Base-by-base conservation (phyloP, 92 coral and sea anemone genomes). In the Meandrina meandrites region DNA sequence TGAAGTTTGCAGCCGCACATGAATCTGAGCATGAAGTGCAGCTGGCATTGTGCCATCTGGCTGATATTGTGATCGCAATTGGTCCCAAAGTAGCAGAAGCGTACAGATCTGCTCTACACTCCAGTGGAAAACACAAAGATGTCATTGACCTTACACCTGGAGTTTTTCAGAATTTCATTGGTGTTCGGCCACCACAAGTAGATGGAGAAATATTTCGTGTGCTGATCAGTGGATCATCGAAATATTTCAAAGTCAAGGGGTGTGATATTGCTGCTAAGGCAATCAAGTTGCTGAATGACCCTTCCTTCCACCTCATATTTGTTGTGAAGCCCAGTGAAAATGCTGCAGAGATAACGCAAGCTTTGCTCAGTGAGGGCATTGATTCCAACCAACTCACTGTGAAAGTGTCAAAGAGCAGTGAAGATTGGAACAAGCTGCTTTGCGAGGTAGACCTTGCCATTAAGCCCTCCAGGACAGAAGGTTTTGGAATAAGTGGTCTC, bases 211-310 rank as follows among this genome's bases (percentile, higher is more conserved):
- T 2, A 40, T 86, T 86, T 1, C 79, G 5, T 22, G 78, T 86
- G 58, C 34, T 86, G 40, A 53, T 86, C 35, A 79, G 84, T 42
- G 85, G 85, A 14, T 86, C 85, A 0, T 17, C 37, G 6, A 81
- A 86, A 58, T 79, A 79, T 62, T 79, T 79, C 27, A 40, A 72
- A 40, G 75, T 88, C 62, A 88, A 88, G 51, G 86, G 90, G 17
- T 88, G 86, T 28, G 86, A 81, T 45, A 81, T 88, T 42, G 86
- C 90, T 28, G 90, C 82, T 5, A 88, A 73, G 17, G 90, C 90
- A 34, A 60, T 81, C 37, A 53, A 45, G 53, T 34, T 84, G 56
- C 31, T 75, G 37, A 73, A 56, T 27, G 34, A 50, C 1, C 34
- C 78, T 22, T 83, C 79, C 79, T 31, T 32, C 86, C 69, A 73